phyloP scores from a whole-genome alignment of 2,113 vertebrate species.

The human region DNA sequence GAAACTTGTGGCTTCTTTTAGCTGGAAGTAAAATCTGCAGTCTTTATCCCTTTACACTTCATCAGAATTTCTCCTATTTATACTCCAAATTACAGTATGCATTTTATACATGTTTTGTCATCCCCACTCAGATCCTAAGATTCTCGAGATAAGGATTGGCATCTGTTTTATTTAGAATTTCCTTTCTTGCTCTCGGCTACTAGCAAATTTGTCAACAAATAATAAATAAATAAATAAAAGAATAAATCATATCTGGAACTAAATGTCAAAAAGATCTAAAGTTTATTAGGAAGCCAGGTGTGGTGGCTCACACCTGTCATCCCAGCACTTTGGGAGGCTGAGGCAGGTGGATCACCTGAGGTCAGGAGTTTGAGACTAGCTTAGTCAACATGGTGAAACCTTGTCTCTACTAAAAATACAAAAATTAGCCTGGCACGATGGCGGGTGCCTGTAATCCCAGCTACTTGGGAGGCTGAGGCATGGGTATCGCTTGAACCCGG shows the following conservation, averaged over 20 bases:
- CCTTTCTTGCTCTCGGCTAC: not conserved
- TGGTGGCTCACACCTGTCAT: no score
- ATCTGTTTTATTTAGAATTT: not conserved
- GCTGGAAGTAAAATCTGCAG: not conserved
- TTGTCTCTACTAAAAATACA: no score
- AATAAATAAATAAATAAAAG: not conserved
- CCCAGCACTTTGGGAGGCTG: no score
- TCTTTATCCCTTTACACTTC: not conserved
- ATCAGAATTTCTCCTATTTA: not conserved
- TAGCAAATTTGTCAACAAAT: not conserved
- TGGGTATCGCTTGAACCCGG: no score
- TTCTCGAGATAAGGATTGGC: not conserved
- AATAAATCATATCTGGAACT: not conserved
- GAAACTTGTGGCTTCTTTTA: not conserved
- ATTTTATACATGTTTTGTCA: not conserved
- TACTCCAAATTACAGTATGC: not conserved
- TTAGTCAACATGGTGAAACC: no score
- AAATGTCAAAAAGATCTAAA: not conserved
- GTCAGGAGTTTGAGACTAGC: no score
- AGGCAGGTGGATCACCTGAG: no score
- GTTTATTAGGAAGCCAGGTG: not conserved
- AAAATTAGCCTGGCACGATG: no score
- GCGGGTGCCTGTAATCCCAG: no score
- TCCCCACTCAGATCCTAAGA: not conserved
- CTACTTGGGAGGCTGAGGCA: no score